These are phyloP conservation scores for Hyles euphorbiae DNA, from an alignment of 1,140 invertebrate genomes.

Conservation along the genomic window DNA sequence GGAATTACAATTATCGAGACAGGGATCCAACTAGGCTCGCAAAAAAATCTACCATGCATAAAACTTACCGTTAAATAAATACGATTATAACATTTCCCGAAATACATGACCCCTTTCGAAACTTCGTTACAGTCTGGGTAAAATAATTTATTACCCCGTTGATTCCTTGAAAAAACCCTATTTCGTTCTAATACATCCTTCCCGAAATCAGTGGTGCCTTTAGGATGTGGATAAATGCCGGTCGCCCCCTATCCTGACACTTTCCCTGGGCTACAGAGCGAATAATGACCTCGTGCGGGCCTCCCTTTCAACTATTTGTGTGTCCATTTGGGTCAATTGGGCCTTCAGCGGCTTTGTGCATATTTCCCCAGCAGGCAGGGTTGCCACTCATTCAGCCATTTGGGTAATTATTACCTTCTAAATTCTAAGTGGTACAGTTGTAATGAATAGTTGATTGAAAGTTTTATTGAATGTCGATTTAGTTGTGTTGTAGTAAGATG, in stretches of 20 bases:
- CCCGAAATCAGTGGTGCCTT: conserved; percentile 65
- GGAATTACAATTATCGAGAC: not conserved
- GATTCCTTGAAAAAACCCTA: conserved; percentile 53
- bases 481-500: no score
- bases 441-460: no score
- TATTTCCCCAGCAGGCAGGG: conserved; percentile 32
- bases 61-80: no score
- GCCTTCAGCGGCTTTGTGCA: conserved; percentile 53
- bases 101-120: conserved; percentile 13
- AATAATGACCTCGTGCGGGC: conserved; percentile 62
- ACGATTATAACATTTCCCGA: not conserved
- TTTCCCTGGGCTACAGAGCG: conserved; percentile 53
- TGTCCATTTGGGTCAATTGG: conserved; percentile 71
- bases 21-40: not conserved
- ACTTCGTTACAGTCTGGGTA: conserved; percentile 36
- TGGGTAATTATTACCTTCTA: no score
- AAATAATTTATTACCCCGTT: conserved; percentile 54
- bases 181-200: conserved; percentile 56
- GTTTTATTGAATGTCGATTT: no score
- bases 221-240: conserved; percentile 69
- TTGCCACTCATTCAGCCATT: not conserved
- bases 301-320: conserved; percentile 65
- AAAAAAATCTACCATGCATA: not conserved
- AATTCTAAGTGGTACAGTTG: no score
- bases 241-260: conserved; percentile 59